Evolutionary conservation across 2,113 vertebrate genomes (phyloP), one percentile per base, ranked within the genome.

Genomic region (Turdus rufiventris): DNA sequence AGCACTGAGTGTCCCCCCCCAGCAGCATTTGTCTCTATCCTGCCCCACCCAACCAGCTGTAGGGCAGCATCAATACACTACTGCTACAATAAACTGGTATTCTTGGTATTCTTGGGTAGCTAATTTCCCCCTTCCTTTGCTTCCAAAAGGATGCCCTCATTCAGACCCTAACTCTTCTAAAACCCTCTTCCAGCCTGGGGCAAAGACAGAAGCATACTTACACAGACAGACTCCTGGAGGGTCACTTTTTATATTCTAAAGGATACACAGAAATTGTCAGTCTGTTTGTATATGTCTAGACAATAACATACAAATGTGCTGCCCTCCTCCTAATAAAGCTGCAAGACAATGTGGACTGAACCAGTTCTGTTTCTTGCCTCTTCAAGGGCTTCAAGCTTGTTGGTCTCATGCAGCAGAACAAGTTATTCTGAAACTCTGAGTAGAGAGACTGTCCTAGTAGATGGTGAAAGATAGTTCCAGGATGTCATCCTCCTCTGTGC

Each of bases 201-300:
- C 48, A 62, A 75, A 85, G 36, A 57, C 14, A 10, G 40, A 80
- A 79, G 12, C 0, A 0, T 60, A 29, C 34, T 36, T 62, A 45
- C 19, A 25, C 0, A 0, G 28, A n/a, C 33, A 74, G 17, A 20
- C 2, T 67, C 31, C 29, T 43, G 43, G 23, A 79, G 18, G 12
- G 19, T 61, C 36, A 33, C 9, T 48, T 48, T 40, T 51, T 75
- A 19, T 51, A 85, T 88, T 85, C 65, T 81, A 56, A 67, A 67
- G 15, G 23, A 53, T 33, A 54, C 45, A 81, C 21, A 78, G 56
- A 74, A 85, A 67, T 28, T 43, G 8, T n/a, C 73, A 45, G 29
- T 31, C 50, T 68, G 12, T 65, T 56, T 29, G 8, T 18, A 1
- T 17, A 9, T 8, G 4, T 57, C 74, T 33, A 53, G 15, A 43